These are phyloP conservation scores for Pheosia gnoma DNA, from an alignment of 2,888 invertebrate genomes.

Conservation along the genomic window DNA sequence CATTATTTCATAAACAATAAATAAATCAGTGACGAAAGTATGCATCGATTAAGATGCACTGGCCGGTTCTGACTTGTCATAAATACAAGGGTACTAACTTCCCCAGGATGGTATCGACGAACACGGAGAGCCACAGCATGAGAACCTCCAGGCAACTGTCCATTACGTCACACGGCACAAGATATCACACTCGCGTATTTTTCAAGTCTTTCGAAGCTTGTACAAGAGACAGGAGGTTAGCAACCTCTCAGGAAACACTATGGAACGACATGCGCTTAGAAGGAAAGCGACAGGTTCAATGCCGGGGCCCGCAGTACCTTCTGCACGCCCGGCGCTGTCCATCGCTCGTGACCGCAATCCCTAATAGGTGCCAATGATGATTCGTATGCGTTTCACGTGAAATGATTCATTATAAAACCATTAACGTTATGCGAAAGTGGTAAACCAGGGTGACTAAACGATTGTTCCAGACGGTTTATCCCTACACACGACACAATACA, in stretches of 20 bases:
- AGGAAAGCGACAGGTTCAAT: conserved; percentile 14
- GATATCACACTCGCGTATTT: background rate
- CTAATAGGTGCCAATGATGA: conserved; percentile 22
- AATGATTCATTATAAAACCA: conserved; percentile 32
- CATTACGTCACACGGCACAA: conserved; percentile 29
- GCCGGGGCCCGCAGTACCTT: conserved; percentile 5
- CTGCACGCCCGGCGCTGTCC: conserved; percentile 17
- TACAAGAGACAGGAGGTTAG: background rate
- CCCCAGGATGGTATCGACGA: conserved; percentile 47
- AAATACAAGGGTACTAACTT: conserved; percentile 49
- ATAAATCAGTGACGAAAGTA: no score
- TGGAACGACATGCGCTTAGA: conserved; percentile 5
- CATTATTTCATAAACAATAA: no score
- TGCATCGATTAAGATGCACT: no score
- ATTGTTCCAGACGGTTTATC: conserved; percentile 6
- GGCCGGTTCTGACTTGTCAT: no score
- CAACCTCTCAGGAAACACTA: background rate
- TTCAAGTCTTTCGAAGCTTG: background rate
- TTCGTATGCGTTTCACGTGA: conserved; percentile 28
- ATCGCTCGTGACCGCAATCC: conserved; percentile 42
- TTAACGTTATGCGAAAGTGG: conserved; percentile 22
- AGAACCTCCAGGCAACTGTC: conserved; percentile 50
- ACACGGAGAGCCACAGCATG: conserved; percentile 53
- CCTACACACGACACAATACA: background rate
- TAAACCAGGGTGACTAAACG: conserved; percentile 18